Conservation (phyloP, 2,888 invertebrate species). For the Piscicola geometra region DNA sequence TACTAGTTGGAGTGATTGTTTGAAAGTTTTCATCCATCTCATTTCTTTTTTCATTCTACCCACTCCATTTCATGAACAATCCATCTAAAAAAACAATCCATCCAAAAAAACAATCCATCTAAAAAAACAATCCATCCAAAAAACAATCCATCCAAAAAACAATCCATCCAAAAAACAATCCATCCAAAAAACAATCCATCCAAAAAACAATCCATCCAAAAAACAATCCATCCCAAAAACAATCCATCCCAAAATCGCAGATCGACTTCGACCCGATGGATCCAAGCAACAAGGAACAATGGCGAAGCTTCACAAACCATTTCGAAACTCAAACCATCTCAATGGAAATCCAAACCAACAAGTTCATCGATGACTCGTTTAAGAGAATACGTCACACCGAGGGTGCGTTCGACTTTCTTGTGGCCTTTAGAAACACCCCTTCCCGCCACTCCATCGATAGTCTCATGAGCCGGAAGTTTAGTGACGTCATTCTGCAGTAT, state of each 20-base stretch:
- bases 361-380: conserved; percentile 80
- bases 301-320: conserved; percentile 75
- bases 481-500: conserved; percentile 77
- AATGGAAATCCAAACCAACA: conserved; percentile 75
- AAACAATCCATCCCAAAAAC: no score
- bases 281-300: conserved; percentile 73
- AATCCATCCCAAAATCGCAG: conserved; percentile 50
- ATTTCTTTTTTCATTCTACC: no score
- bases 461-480: conserved; percentile 74
- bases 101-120: no score
- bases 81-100: no score
- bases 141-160: no score
- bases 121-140: no score
- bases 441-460: conserved; percentile 70
- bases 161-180: no score
- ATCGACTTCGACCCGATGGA: conserved; percentile 79
- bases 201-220: no score
- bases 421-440: conserved; percentile 74
- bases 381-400: conserved; percentile 74
- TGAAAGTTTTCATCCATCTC: not conserved
- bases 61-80: no score
- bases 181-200: no score
- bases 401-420: conserved; percentile 72
- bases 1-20: no score
- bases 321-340: conserved; percentile 70